A percentile compares a stretch with the other conserved stretches of the same genome.
Conservation (phyloP, 2,113 vertebrate genomes). For the Lagopus leucura region DNA sequence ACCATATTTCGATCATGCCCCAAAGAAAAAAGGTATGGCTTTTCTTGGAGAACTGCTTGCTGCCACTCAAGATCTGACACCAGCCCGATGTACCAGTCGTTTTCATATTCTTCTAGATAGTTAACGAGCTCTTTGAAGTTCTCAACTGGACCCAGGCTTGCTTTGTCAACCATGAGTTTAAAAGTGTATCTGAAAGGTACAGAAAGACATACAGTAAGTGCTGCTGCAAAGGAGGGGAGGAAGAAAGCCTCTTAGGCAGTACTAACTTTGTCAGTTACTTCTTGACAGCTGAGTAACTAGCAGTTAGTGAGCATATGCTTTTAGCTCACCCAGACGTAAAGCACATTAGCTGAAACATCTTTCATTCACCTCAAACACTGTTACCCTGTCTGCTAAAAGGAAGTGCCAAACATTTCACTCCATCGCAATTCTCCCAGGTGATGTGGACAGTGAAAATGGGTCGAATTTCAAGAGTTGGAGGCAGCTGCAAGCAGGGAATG, state of each 20-base stretch:
- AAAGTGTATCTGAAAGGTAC: slow-evolving; percentile 88
- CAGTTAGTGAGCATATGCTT: background rate
- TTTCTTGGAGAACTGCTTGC: slow-evolving; percentile 91
- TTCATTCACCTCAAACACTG: background rate
- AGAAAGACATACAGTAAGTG: background rate
- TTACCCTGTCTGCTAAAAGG: background rate
- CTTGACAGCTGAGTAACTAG: background rate
- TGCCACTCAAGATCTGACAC: slow-evolving; percentile 92
- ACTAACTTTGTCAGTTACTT: background rate
- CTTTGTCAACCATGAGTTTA: slow-evolving; percentile 96
- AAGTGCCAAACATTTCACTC: background rate
- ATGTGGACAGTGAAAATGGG: background rate
- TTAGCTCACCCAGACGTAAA: background rate
- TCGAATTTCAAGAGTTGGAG: background rate
- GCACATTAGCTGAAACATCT: background rate
- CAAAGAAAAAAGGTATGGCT: slow-evolving; percentile 93
- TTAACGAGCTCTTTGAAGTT: slow-evolving; percentile 86
- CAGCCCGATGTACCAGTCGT: slow-evolving; percentile 93
- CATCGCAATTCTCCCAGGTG: background rate
- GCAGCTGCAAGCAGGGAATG: background rate
- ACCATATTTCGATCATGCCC: slow-evolving; percentile 95
- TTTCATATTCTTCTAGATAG: slow-evolving; percentile 91
- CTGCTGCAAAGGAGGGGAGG: background rate
- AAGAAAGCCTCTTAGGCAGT: background rate
- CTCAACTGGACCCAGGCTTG: slow-evolving; percentile 91